These are phyloP conservation scores for Callyntrura guangdongensis DNA, from an alignment of 2,888 invertebrate species.

Conservation along the genomic window DNA sequence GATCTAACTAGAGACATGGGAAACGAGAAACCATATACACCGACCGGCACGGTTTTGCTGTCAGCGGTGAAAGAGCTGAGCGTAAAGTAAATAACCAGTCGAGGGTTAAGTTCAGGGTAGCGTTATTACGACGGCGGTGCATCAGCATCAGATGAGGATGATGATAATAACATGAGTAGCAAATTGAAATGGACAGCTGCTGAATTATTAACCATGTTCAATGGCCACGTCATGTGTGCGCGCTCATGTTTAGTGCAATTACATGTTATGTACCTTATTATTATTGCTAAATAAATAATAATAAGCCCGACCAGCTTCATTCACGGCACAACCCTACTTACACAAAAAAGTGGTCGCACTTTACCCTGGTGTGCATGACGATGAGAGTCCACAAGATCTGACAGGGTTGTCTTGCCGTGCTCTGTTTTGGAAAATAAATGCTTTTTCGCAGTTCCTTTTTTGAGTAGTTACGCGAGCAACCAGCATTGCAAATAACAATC, in stretches of 20 bases:
- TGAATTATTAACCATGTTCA: slow-evolving; percentile 69
- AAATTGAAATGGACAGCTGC: slow-evolving; percentile 72
- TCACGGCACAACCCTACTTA: neutral
- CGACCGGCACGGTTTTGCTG: slow-evolving; percentile 8
- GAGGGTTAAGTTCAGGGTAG: slow-evolving; percentile 36
- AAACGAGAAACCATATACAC: neutral
- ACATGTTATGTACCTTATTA: slow-evolving; percentile 47
- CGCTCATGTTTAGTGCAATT: slow-evolving; percentile 52
- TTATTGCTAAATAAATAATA: slow-evolving; percentile 46
- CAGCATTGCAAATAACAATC: too few relatives aligned
- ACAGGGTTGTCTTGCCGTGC: too few relatives aligned
- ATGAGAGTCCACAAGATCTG: too few relatives aligned
- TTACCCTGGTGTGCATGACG: neutral
- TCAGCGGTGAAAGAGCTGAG: slow-evolving; percentile 38
- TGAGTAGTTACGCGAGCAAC: too few relatives aligned
- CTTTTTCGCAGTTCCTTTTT: too few relatives aligned
- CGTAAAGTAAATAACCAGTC: slow-evolving; percentile 42
- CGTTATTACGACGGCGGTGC: neutral
- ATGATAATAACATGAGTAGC: slow-evolving; percentile 61
- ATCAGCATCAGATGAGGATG: slow-evolving; percentile 24
- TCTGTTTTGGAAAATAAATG: too few relatives aligned
- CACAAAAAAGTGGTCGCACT: neutral
- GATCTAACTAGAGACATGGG: neutral
- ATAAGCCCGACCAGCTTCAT: neutral
- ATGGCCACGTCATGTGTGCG: slow-evolving; percentile 54